Evolutionary conservation across 2,888 invertebrate genomes (phyloP), one percentile per base, ranked within the genome.

Genomic region (Harmothoe impar): DNA sequence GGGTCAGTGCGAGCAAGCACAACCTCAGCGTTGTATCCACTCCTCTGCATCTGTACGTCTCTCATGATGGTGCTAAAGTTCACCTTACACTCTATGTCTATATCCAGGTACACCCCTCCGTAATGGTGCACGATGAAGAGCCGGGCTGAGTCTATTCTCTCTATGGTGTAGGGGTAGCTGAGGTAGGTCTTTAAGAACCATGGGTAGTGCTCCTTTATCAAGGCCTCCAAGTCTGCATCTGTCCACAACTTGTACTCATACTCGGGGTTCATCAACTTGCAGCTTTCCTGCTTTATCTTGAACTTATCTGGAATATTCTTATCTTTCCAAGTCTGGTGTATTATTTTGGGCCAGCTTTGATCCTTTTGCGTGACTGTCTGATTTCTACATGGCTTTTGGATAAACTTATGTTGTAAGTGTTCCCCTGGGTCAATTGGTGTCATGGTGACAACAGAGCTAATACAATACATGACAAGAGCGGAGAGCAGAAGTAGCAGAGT

Each of bases 101-200:
- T 33, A 81, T 92, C 92, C 3, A 92, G 43, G 84, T 92, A 92
- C 20, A 92, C 77, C 12, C 92, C 92, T 17, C 92, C 92, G 54
- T 91, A 91, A 25, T 90, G 91, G 68, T 91, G 90, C 5, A 92
- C 90, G 1, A 92, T 89, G 84, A 92, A 91, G 56, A 91, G 91
- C 62, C 91, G 62, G 20, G 78, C 91, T 3, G 91, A 91, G 54
- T 92, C 92, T 78, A 91, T 85, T n/a, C 91, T 72, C 77, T 91
- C 89, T 33, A 92, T 92, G 17, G 72, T 78, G 88, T 92, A 91
- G 0, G 90, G 88, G 84, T 92, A 92, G n/a, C 78, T 85, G 20
- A 56, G 54, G 52, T 62, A 92, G 0, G 91, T 91, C 0, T 89
- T 31, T 29, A 91, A 56, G 52, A 92, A 92, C 90, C 92, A 92